Evolutionary conservation across 2,113 vertebrate genomes (phyloP).

Genomic region (Pristiophorus japonicus): DNA sequence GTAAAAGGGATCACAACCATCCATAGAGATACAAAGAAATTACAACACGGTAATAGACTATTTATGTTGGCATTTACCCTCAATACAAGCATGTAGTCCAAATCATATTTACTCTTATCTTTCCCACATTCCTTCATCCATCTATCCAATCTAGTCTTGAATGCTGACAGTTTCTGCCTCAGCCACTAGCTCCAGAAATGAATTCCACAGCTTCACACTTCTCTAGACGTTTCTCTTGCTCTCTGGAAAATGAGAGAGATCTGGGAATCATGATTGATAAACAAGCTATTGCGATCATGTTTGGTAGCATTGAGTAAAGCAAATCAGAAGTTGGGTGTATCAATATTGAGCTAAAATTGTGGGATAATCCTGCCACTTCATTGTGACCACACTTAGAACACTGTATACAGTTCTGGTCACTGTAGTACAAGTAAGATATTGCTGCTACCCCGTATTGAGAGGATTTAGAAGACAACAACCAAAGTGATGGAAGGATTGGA

Average conservation of each 20-base stretch:
- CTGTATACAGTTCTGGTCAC: not conserved
- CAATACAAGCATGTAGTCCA: not conserved
- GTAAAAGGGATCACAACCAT: not conserved
- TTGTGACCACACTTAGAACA: not conserved
- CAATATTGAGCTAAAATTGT: not conserved
- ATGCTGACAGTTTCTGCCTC: not conserved
- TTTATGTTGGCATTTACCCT: not conserved
- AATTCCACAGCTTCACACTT: not conserved
- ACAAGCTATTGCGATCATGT: not conserved
- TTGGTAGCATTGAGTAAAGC: not conserved
- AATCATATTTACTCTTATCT: not conserved
- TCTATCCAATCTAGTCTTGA: not conserved
- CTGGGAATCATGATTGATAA: not conserved
- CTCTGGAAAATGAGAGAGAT: not conserved
- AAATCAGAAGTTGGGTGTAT: not conserved
- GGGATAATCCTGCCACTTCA: not conserved
- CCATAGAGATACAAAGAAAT: too few relatives aligned
- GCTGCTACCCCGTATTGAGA: not conserved
- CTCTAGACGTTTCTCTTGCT: not conserved
- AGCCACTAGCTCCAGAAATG: not conserved
- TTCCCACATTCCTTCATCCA: not conserved
- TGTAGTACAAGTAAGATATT: not conserved
- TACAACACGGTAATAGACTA: too few relatives aligned
- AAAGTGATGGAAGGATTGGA: not conserved
- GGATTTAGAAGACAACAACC: not conserved